Conservation (phyloP, 2,113 vertebrate species). For the Micronycteris hirsuta region DNA sequence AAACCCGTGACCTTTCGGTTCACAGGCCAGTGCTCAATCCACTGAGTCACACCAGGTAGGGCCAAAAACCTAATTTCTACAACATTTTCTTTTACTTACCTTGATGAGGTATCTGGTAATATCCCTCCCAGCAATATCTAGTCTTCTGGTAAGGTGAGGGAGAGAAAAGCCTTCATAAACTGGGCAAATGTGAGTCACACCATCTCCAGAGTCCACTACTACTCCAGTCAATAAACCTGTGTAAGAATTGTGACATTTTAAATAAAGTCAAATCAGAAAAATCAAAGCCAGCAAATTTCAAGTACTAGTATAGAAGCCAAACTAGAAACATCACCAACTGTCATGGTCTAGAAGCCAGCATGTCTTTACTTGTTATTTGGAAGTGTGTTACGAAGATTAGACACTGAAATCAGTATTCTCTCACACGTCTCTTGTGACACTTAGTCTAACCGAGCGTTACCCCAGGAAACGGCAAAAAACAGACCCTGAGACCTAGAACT, state of each 20-base stretch:
- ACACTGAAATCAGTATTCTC: neutral
- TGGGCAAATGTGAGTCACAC: constrained; percentile 97
- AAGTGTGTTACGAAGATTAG: neutral
- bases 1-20: too few species aligned
- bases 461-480: neutral
- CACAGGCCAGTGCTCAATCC: too few species aligned
- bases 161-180: constrained; percentile 99
- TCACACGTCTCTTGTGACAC: neutral
- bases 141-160: constrained; percentile 94
- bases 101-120: constrained; percentile 99
- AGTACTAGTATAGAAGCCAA: neutral
- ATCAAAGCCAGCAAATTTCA: neutral
- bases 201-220: constrained; percentile 97
- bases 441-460: neutral
- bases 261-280: neutral
- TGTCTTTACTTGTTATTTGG: neutral
- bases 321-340: neutral
- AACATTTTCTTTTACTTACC: constrained; percentile 77
- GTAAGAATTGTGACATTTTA: neutral
- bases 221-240: constrained; percentile 95
- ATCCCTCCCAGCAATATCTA: constrained; percentile 97
- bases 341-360: neutral
- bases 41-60: too few species aligned
- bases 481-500: neutral
- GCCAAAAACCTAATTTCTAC: neutral